These are phyloP conservation scores for Belonocnema kinseyi DNA, from an alignment of 1,140 invertebrate species.

Conservation along the genomic window DNA sequence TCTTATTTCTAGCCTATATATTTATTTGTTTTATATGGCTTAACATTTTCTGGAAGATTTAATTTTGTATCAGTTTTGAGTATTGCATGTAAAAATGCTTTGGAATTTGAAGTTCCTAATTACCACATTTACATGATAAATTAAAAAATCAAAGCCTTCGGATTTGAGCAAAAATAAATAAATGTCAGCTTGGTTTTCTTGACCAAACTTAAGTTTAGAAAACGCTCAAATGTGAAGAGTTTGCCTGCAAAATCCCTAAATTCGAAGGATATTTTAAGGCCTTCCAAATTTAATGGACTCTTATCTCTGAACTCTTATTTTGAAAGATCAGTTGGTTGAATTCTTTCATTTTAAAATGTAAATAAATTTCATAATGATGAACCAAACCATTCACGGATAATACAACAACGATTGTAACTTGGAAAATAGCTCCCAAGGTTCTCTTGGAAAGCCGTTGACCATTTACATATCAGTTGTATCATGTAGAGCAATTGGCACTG, in stretches of 20 bases:
- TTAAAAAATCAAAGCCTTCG: too few species aligned
- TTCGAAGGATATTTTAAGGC: too few species aligned
- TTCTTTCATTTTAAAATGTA: not conserved
- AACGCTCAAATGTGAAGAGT: too few species aligned
- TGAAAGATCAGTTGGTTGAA: not conserved
- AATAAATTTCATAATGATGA: conserved; percentile 73
- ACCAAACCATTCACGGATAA: conserved; percentile 78
- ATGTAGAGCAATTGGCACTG: conserved; percentile 79
- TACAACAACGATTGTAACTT: conserved; percentile 60
- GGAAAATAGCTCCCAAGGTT: conserved; percentile 69
- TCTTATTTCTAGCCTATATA: not conserved
- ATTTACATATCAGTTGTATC: conserved; percentile 64
- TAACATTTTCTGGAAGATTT: not conserved
- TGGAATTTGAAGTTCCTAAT: too few species aligned
- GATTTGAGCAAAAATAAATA: too few species aligned
- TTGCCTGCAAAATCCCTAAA: too few species aligned
- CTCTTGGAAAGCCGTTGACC: conserved; percentile 62
- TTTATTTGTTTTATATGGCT: not conserved
- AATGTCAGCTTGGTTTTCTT: too few species aligned
- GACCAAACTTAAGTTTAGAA: too few species aligned
- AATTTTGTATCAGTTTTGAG: conserved; percentile 1
- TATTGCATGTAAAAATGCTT: too few species aligned
- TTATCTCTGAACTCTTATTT: too few species aligned
- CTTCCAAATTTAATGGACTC: too few species aligned
- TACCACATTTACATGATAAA: too few species aligned